phyloP scores from a whole-genome alignment of 2,797 vertebrate genomes.

The Catharus ustulatus region DNA sequence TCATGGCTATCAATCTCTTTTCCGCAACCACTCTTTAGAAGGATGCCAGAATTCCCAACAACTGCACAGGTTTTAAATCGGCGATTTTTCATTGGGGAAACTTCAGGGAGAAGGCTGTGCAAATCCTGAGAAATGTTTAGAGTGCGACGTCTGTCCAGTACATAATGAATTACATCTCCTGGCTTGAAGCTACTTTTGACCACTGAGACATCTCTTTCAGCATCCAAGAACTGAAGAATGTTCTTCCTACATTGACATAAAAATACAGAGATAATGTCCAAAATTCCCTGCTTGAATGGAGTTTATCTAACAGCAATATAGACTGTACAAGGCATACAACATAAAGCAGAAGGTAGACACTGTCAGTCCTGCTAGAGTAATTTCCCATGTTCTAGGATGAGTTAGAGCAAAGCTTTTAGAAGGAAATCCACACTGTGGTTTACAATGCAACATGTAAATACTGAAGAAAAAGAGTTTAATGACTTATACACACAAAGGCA shows the following conservation, averaged over 20 bases:
- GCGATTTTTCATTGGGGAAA: conserved; percentile 88
- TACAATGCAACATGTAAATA: background rate
- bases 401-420: background rate
- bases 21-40: conserved; percentile 85
- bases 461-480: background rate
- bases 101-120: conserved; percentile 86
- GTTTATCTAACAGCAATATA: background rate
- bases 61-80: conserved; percentile 87
- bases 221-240: conserved; percentile 87
- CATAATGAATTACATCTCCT: conserved; percentile 87
- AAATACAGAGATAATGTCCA: background rate
- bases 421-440: background rate
- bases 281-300: accelerated
- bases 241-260: conserved; percentile 80
- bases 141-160: conserved; percentile 85
- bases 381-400: background rate
- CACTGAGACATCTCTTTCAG: conserved; percentile 87
- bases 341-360: background rate
- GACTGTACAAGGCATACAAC: background rate
- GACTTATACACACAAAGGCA: background rate
- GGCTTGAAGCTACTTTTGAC: conserved; percentile 89
- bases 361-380: background rate
- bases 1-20: conserved; percentile 87
- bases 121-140: conserved; percentile 85
- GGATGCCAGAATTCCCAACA: conserved; percentile 90